Percentiles rank a stretch among this genome's conserved stretches.
Conservation (phyloP, 1,140 invertebrate genomes). For the Phenacoccus solenopsis region DNA sequence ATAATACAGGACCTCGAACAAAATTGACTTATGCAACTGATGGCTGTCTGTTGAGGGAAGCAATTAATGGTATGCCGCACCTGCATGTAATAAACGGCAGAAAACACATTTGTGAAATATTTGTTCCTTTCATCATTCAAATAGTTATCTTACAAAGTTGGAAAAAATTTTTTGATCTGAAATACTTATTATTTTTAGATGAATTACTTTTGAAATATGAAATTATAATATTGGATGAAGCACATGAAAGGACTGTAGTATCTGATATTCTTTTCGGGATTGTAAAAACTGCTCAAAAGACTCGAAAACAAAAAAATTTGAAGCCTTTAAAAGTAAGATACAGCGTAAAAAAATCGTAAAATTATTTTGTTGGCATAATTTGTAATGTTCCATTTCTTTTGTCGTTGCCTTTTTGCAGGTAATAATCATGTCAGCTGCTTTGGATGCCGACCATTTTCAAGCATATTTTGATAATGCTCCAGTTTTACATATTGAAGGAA, state of each 20-base stretch:
- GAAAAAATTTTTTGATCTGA: neutral
- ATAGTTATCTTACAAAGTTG: no score
- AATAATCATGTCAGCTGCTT: conserved; percentile 87
- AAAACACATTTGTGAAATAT: neutral
- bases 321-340: conserved; percentile 47
- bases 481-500: conserved; percentile 78
- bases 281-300: conserved; percentile 61
- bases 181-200: conserved; percentile 35
- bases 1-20: conserved; percentile 58
- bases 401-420: no score
- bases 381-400: no score
- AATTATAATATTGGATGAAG: conserved; percentile 88
- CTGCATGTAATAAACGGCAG: no score
- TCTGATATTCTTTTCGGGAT: conserved; percentile 86
- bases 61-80: conserved; percentile 48
- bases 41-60: conserved; percentile 86
- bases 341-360: no score
- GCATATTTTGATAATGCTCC: conserved; percentile 78
- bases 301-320: conserved; percentile 45
- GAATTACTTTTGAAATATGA: conserved; percentile 59
- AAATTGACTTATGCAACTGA: conserved; percentile 85
- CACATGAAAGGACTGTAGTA: conserved; percentile 90
- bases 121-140: no score
- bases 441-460: conserved; percentile 87
- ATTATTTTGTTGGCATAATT: no score